These are phyloP conservation scores for Phasianus colchicus DNA, from an alignment of 2,113 vertebrate species.

Conservation along the genomic window DNA sequence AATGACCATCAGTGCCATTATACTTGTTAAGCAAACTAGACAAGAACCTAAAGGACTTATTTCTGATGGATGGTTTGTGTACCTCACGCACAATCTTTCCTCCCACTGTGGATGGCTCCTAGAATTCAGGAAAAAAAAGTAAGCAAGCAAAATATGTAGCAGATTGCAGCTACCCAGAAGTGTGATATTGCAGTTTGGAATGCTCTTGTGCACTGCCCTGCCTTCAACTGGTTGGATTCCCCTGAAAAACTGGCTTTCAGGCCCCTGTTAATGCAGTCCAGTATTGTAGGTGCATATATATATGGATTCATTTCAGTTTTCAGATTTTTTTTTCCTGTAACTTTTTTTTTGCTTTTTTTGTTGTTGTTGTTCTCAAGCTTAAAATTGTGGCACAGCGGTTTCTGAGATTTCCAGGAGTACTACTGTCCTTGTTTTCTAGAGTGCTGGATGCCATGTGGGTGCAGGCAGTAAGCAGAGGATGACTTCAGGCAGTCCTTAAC, in stretches of 20 bases:
- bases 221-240: not conserved
- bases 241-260: not conserved
- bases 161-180: not conserved
- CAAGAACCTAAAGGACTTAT: not conserved
- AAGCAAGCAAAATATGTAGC: not conserved
- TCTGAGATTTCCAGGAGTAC: not conserved
- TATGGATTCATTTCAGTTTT: not conserved
- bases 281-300: rapidly evolving
- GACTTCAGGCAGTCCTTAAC: not conserved
- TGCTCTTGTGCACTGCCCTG: not conserved
- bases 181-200: not conserved
- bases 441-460: rapidly evolving
- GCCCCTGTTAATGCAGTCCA: not conserved
- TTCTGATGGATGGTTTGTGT: not conserved
- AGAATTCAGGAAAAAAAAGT: not conserved
- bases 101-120: not conserved
- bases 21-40: slow-evolving; percentile 27
- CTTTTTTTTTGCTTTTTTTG: not conserved
- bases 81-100: not conserved
- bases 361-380: not conserved
- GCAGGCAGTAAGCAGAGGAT: not conserved
- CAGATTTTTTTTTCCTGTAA: not conserved
- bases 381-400: not conserved
- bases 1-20: slow-evolving; percentile 8
- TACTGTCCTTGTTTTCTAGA: not conserved